These are phyloP conservation scores for Mugil cephalus DNA, from an alignment of 2,113 vertebrate genomes.

Conservation along the genomic window DNA sequence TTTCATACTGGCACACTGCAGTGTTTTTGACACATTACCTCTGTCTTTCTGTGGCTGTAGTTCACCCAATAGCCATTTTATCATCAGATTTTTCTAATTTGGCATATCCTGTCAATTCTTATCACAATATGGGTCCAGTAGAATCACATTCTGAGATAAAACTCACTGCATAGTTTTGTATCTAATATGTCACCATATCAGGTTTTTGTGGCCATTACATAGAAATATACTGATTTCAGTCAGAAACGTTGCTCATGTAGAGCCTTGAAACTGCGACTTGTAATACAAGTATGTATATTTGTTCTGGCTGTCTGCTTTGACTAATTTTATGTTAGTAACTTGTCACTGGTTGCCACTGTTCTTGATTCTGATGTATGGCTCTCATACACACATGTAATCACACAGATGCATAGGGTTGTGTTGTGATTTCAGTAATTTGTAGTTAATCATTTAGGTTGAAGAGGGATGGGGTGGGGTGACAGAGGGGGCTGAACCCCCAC, in stretches of 20 bases:
- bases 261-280: too few relatives aligned
- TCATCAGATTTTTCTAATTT: too few relatives aligned
- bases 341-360: slow-evolving; percentile 81
- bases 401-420: slow-evolving; percentile 56
- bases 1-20: too few relatives aligned
- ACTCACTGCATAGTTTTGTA: neutral
- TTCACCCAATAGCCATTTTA: too few relatives aligned
- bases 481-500: slow-evolving; percentile 82
- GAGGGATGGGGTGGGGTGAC: slow-evolving; percentile 88
- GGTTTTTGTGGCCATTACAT: neutral
- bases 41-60: too few relatives aligned
- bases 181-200: neutral
- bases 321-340: slow-evolving; percentile 76
- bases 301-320: slow-evolving; percentile 50
- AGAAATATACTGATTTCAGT: neutral
- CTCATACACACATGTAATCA: slow-evolving; percentile 20
- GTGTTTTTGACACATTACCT: neutral
- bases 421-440: slow-evolving; percentile 88
- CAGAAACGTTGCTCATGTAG: neutral
- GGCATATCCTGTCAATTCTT: too few relatives aligned
- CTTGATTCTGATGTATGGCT: slow-evolving; percentile 88
- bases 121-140: too few relatives aligned
- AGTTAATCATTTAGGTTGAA: slow-evolving; percentile 93
- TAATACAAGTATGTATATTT: neutral
- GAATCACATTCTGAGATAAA: too few relatives aligned